These are phyloP conservation scores for Coranthus polyacanthus DNA, from an alignment of 2,797 vertebrate species.

Conservation along the genomic window DNA sequence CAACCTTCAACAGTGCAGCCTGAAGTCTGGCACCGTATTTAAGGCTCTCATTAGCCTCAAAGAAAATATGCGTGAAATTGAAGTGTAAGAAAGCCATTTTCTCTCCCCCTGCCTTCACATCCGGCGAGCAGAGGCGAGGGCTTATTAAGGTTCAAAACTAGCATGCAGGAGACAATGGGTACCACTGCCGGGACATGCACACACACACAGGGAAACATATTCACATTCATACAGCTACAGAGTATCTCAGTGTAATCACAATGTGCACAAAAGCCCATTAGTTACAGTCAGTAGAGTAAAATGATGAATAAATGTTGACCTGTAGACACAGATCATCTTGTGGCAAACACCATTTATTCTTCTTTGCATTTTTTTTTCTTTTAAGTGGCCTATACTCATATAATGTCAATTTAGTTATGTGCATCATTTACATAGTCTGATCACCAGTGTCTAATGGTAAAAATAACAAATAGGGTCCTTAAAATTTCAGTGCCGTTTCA, in stretches of 20 bases:
- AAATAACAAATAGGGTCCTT: no score
- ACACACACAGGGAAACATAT: conserved; percentile 7
- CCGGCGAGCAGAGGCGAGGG: conserved; percentile 55
- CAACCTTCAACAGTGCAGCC: conserved; percentile 81
- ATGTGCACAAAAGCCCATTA: conserved; percentile 26
- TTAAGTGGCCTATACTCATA: conserved; percentile 1
- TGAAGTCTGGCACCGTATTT: conserved; percentile 85
- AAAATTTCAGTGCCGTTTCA: not conserved
- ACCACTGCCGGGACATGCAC: conserved; percentile 16
- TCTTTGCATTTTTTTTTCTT: not conserved
- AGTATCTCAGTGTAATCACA: conserved; percentile 28
- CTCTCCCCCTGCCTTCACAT: conserved; percentile 67
- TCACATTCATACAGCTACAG: conserved; percentile 40
- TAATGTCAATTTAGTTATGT: not conserved
- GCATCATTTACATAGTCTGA: not conserved
- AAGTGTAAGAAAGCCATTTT: conserved; percentile 85
- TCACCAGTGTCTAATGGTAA: not conserved
- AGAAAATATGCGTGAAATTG: conserved; percentile 86
- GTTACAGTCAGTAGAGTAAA: conserved; percentile 42
- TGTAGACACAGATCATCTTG: conserved; percentile 15
- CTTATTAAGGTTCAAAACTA: conserved; percentile 83
- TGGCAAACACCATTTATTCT: conserved; percentile 18
- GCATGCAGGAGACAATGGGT: conserved; percentile 51
- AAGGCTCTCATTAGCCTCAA: conserved; percentile 88
- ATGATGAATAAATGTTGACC: conserved; percentile 33